Percentiles rank a stretch among this genome's conserved stretches.
Evolutionary conservation across 2,113 vertebrate species (phyloP).

Genomic region (Salvelinus fontinalis): DNA sequence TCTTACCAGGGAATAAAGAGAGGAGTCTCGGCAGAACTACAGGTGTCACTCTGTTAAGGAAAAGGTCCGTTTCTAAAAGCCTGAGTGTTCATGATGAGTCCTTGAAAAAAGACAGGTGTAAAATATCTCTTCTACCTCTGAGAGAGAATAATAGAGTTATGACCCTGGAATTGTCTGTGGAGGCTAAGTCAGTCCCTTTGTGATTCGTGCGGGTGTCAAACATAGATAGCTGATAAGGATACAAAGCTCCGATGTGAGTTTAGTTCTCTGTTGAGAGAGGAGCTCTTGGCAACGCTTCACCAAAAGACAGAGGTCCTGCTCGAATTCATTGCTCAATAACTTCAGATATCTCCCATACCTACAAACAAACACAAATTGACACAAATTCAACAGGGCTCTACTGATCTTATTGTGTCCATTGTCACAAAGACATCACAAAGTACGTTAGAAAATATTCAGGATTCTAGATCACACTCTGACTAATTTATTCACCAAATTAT

Average conservation of each 20-base stretch:
- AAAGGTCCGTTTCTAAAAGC: background rate
- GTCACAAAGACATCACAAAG: background rate
- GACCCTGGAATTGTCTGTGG: no score
- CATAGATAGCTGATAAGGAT: constrained; percentile 75
- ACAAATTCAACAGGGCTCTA: no score
- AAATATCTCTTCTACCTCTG: no score
- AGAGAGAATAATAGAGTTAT: no score
- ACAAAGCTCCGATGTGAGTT: constrained; percentile 75
- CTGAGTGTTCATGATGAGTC: no score
- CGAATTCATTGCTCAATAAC: constrained; percentile 75
- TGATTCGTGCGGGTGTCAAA: no score
- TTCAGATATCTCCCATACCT: constrained; percentile 86
- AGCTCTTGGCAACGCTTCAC: constrained; percentile 80
- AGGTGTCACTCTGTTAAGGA: no score
- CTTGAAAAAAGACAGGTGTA: no score
- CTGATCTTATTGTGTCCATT: no score
- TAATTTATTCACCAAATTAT: background rate
- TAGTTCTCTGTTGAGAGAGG: constrained; percentile 77
- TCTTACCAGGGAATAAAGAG: no score
- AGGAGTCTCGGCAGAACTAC: no score
- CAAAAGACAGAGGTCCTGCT: constrained; percentile 73
- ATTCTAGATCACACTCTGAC: background rate
- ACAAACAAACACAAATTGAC: constrained; percentile 24
- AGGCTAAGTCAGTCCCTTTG: no score
- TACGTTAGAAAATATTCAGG: background rate